Evolutionary conservation across 1,140 invertebrate species (phyloP).

Genomic region (Nasonia longicornis): DNA sequence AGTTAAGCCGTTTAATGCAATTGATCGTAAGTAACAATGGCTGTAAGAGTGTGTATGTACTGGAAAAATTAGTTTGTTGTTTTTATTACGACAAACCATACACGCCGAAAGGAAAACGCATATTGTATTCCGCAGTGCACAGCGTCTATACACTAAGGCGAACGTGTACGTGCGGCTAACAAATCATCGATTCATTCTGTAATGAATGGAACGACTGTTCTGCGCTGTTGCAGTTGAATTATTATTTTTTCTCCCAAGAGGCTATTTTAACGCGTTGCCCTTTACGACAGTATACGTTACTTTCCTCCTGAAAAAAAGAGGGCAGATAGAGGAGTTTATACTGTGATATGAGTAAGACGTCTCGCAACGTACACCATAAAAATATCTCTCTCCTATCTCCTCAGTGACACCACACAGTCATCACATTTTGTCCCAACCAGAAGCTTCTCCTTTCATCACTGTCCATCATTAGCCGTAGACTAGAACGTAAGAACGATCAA

Average conservation of each 20-base stretch:
- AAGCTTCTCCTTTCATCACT: background rate
- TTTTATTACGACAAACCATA: background rate
- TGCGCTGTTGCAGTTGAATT: background rate
- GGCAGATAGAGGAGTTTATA: background rate
- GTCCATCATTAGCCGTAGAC: background rate
- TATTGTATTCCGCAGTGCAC: background rate
- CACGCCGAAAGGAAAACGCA: background rate
- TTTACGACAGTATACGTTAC: background rate
- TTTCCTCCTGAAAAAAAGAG: background rate
- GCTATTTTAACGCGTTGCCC: background rate
- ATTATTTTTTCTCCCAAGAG: background rate
- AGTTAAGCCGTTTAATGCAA: background rate
- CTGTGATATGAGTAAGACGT: background rate
- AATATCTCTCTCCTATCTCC: too few species aligned
- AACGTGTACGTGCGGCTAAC: background rate
- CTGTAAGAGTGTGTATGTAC: background rate
- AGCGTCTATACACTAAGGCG: background rate
- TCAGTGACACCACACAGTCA: too few species aligned
- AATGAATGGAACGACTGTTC: background rate
- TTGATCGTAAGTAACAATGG: background rate
- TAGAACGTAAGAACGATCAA: background rate
- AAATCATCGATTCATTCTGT: conserved; percentile 1
- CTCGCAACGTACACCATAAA: background rate
- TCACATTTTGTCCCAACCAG: too few species aligned
- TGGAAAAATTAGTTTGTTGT: background rate